Evolutionary conservation across 1,140 invertebrate species (phyloP).

Genomic region (Parapsyche elsis): DNA sequence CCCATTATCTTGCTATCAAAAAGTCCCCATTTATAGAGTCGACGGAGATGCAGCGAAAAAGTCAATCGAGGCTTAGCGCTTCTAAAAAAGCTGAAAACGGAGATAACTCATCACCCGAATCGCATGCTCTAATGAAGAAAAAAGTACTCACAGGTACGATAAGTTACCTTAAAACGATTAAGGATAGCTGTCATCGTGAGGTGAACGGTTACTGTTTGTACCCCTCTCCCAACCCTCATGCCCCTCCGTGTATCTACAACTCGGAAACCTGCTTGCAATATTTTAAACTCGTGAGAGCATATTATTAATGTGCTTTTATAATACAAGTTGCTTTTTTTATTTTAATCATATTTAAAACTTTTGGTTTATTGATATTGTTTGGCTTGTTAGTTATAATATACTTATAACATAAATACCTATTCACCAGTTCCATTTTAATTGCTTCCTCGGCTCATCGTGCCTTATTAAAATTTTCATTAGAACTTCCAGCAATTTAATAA

Average conservation of each 20-base stretch:
- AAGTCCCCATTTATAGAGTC: slow-evolving; percentile 51
- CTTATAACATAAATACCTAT: too few relatives aligned
- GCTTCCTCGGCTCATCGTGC: too few relatives aligned
- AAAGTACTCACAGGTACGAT: slow-evolving; percentile 46
- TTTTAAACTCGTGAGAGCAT: background rate
- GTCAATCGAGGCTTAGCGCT: slow-evolving; percentile 38
- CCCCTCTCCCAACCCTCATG: background rate
- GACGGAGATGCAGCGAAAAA: slow-evolving; percentile 36
- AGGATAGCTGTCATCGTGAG: slow-evolving; percentile 14
- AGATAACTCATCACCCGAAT: slow-evolving; percentile 43
- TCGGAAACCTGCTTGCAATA: background rate
- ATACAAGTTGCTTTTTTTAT: too few relatives aligned
- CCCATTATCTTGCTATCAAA: slow-evolving; percentile 34
- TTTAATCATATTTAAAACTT: too few relatives aligned
- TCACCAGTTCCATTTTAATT: too few relatives aligned
- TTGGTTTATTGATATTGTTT: too few relatives aligned
- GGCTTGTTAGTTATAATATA: too few relatives aligned
- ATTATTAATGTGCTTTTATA: slow-evolving; percentile 1
- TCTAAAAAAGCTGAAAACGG: slow-evolving; percentile 49
- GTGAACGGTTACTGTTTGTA: slow-evolving; percentile 14
- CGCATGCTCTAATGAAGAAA: slow-evolving; percentile 38
- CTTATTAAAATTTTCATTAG: too few relatives aligned
- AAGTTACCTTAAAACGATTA: background rate
- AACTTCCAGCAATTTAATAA: too few relatives aligned
- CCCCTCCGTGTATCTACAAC: background rate